Base-by-base conservation (phyloP, 2,113 vertebrate species). In the Percopsis transmontana region DNA sequence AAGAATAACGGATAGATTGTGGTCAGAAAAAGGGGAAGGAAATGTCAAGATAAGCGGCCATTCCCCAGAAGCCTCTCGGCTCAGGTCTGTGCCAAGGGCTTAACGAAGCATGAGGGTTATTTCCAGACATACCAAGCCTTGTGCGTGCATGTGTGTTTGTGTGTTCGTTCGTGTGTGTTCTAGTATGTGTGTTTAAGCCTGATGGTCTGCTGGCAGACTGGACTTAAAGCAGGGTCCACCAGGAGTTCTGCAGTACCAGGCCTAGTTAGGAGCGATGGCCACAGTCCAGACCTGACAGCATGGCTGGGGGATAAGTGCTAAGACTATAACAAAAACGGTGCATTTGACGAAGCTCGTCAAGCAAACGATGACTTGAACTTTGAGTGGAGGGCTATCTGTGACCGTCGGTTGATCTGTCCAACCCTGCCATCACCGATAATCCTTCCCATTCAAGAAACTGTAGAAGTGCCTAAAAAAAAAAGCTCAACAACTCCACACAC, bases 401-500 rank as follows among this genome's bases (percentile, higher is more conserved):
- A 88, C 75, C 76, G 78, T 79, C 81, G 72, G 84, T 83, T 81
- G 83, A 84, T 69, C 72, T 74, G 77, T 87, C 81, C 83, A 68
- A 80, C 82, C 79, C 76, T 47, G 74, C 84, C 83, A 80, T 90
- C 89, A 80, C 88, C 85, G 83, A 87, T 80, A 79, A 89, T 89
- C 87, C 89, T 88, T 91, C 90, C 84, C 88, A 85, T 87, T 88
- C 83, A 84, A 91, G 84, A 84, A 89, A 89, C 87, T 83, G 90
- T 90, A 91, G 89, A 92, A 92, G 91, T 92, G 91, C 91, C 91
- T 92, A 87, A 91, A 89, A 86, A 66, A 68, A 63, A 21, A 82
- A 76, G 84, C 82, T 88, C 85, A 88, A 85, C 69, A 53, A 84
- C 73, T 39, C 75, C 67, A 63, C 62, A n/a, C 79, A 81, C 74